phyloP scores from a whole-genome alignment of 2,113 vertebrate species.

The Daubentonia madagascariensis region DNA sequence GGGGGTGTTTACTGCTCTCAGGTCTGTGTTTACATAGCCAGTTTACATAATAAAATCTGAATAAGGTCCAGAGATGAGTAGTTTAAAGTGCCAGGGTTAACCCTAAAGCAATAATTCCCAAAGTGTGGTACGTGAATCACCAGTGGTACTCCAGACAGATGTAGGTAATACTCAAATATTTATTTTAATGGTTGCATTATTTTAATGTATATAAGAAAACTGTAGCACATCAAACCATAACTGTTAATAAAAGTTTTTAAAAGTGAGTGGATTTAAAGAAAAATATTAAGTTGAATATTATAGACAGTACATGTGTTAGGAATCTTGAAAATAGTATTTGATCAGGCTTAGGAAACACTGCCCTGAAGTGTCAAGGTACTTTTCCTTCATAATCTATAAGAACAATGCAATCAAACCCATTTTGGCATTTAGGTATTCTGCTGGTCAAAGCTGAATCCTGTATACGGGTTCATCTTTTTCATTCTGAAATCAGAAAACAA shows the following conservation, averaged over 20 bases:
- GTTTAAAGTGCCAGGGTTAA: background rate
- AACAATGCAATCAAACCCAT: background rate
- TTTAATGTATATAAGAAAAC: background rate
- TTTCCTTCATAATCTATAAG: background rate
- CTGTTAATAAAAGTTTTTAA: background rate
- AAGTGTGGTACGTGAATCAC: background rate
- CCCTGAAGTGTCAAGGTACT: background rate
- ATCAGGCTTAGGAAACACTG: background rate
- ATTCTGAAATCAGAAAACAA: background rate
- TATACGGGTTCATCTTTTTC: background rate
- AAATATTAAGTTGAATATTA: background rate
- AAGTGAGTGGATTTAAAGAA: slow-evolving; percentile 9
- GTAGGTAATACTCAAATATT: background rate
- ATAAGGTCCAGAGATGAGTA: background rate
- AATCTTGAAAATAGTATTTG: slow-evolving; percentile 30
- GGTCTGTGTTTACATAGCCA: background rate
- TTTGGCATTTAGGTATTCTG: background rate
- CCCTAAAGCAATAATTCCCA: background rate
- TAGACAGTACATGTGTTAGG: background rate
- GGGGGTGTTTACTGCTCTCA: background rate
- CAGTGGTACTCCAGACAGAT: background rate
- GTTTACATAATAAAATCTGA: background rate
- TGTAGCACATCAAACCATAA: background rate
- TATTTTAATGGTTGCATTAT: slow-evolving; percentile 8
- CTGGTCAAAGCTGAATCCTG: background rate